Base-by-base conservation (phyloP, 2,888 invertebrate genomes). In the Tanytarsus gracilentus region DNA sequence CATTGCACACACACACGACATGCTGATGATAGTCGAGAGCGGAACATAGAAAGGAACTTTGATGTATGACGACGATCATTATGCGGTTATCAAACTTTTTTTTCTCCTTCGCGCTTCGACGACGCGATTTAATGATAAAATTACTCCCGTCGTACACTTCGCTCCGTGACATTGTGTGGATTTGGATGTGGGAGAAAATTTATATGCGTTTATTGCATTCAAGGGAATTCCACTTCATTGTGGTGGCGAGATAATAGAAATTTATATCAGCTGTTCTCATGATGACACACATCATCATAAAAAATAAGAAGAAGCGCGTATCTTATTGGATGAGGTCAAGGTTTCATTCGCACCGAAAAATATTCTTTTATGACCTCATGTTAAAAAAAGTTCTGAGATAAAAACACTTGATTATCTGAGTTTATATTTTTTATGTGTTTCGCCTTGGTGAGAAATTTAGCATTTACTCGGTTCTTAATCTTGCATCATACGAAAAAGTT, bases 31-130 rank as follows among this genome's bases (percentile, higher is more conserved):
- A n/a, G n/a, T n/a, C n/a, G n/a, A n/a, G n/a, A n/a, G n/a, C n/a
- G n/a, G n/a, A n/a, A n/a, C n/a, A n/a, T n/a, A n/a, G n/a, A n/a
- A n/a, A n/a, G n/a, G n/a, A n/a, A n/a, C n/a, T n/a, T n/a, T 44
- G 18, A 44, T 9, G 11, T 23, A 44, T 44, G 21, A 33, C n/a
- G 3, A 18, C 9, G 44, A 44, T 44, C 44, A 44, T 53, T 53
- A 53, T 53, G 53, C 53, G 53, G 53, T 53, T 53, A 33, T 53
- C 53, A 53, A 30, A 53, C 53, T 53, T 53, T 27, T 44, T 23
- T 44, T 23, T 23, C 23, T 44, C 21, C 18, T 44, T 16, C 18
- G 21, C n/a, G n/a, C n/a, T n/a, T n/a, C n/a, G n/a, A n/a, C n/a
- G 36, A 36, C 36, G 36, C 36, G n/a, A 36, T 36, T 36, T 36